Conservation (phyloP, 1,140 invertebrate species). For the Melitaea cinxia region DNA sequence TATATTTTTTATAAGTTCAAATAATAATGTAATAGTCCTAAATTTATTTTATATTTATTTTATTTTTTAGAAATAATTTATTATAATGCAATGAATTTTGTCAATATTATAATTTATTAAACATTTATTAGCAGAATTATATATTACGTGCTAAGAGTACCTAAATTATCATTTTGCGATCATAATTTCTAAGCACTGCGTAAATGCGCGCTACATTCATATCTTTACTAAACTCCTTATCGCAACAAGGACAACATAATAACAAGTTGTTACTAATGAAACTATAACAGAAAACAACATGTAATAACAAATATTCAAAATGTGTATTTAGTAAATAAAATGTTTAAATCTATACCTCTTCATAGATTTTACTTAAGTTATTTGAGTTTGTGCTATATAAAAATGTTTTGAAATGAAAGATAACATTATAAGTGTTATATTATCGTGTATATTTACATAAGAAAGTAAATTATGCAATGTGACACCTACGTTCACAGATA, state of each 20-base stretch:
- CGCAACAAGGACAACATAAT: not conserved
- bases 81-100: too few species aligned
- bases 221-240: not conserved
- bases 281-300: not conserved
- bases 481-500: conserved; percentile 89
- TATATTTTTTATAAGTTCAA: too few species aligned
- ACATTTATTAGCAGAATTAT: too few species aligned
- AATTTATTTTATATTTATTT: too few species aligned
- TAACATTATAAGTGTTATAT: conserved; percentile 1
- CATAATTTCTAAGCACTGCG: not conserved
- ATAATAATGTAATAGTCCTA: too few species aligned
- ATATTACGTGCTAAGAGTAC: not conserved
- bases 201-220: not conserved
- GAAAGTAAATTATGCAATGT: conserved; percentile 19
- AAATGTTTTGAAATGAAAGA: conserved; percentile 8
- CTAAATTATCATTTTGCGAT: not conserved
- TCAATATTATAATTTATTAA: too few species aligned
- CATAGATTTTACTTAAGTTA: too few species aligned
- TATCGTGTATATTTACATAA: conserved; percentile 8
- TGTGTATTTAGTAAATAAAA: too few species aligned
- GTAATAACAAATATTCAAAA: too few species aligned
- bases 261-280: not conserved
- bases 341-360: too few species aligned
- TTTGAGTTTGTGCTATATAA: not conserved
- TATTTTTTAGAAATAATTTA: too few species aligned